These are phyloP conservation scores for Ecliptopera silaceata DNA, from an alignment of 2,888 invertebrate genomes.

Conservation along the genomic window DNA sequence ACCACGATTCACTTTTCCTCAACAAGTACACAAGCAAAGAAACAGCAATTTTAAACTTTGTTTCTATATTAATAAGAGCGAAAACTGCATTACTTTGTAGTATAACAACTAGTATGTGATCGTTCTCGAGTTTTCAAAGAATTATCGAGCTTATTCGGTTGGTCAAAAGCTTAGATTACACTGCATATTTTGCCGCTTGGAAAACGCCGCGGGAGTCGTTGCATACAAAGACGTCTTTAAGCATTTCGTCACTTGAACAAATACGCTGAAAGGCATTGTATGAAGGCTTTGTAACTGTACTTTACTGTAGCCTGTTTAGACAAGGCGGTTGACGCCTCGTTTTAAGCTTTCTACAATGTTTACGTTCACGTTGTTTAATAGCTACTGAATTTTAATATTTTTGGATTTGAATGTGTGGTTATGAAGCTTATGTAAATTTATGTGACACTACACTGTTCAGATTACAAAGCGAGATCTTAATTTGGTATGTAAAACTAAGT, in stretches of 20 bases:
- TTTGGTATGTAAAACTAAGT: background rate
- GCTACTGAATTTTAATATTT: slow-evolving; percentile 31
- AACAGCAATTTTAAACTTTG: slow-evolving; percentile 46
- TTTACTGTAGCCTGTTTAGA: slow-evolving; percentile 64
- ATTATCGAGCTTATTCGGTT: slow-evolving; percentile 43
- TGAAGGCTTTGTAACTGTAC: slow-evolving; percentile 63
- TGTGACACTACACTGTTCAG: background rate
- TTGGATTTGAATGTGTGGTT: slow-evolving; percentile 9
- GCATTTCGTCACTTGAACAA: slow-evolving; percentile 69
- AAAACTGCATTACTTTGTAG: slow-evolving; percentile 20
- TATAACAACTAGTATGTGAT: slow-evolving; percentile 43
- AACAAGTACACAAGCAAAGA: slow-evolving; percentile 31
- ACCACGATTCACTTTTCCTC: slow-evolving; percentile 58
- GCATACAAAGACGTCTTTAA: slow-evolving; percentile 62
- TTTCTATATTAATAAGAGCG: slow-evolving; percentile 30
- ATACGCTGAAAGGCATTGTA: slow-evolving; percentile 69
- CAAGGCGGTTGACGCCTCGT: slow-evolving; percentile 66
- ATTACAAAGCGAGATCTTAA: background rate
- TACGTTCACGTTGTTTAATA: slow-evolving; percentile 37
- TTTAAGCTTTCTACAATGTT: slow-evolving; percentile 50
- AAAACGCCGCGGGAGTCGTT: slow-evolving; percentile 56
- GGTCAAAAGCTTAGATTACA: slow-evolving; percentile 45
- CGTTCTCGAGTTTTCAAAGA: slow-evolving; percentile 35
- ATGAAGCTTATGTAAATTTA: slow-evolving; percentile 9
- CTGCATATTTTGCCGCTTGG: slow-evolving; percentile 34